These are phyloP conservation scores for Trachelus tabidus DNA, from an alignment of 2,888 invertebrate species.

Conservation along the genomic window DNA sequence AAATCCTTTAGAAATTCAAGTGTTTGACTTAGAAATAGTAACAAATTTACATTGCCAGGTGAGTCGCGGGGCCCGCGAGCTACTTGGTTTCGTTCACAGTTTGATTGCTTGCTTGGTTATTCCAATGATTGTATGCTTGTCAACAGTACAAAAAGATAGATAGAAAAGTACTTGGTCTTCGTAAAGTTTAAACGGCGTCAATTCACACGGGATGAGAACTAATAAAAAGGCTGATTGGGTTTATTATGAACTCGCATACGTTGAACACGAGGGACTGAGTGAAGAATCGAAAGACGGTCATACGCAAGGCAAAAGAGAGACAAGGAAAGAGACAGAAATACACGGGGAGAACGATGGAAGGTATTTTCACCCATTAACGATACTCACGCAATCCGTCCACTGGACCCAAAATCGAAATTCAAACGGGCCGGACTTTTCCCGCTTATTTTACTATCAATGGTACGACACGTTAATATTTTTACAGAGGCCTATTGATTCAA, in stretches of 20 bases:
- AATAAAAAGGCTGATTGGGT: background rate
- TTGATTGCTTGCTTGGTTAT: background rate
- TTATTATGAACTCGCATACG: background rate
- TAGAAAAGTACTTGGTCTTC: background rate
- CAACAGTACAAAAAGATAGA: background rate
- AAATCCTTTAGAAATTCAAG: slow-evolving; percentile 40
- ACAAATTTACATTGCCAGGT: slow-evolving; percentile 43
- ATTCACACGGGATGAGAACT: background rate
- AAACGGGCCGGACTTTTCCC: background rate
- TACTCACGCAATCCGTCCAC: no score
- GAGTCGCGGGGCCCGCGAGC: slow-evolving; percentile 1
- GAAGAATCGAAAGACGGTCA: background rate
- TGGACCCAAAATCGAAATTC: background rate
- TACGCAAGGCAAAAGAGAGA: background rate
- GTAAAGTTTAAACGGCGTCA: background rate
- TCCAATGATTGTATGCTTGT: background rate
- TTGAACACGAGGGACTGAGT: background rate
- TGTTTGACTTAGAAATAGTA: slow-evolving; percentile 45
- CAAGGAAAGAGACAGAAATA: background rate
- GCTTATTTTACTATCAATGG: background rate
- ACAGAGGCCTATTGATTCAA: background rate
- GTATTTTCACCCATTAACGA: no score
- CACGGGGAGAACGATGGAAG: background rate
- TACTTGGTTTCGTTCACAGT: background rate
- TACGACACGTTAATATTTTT: background rate